Conservation (phyloP, 2,113 vertebrate species). For the Semicossyphus pulcher region DNA sequence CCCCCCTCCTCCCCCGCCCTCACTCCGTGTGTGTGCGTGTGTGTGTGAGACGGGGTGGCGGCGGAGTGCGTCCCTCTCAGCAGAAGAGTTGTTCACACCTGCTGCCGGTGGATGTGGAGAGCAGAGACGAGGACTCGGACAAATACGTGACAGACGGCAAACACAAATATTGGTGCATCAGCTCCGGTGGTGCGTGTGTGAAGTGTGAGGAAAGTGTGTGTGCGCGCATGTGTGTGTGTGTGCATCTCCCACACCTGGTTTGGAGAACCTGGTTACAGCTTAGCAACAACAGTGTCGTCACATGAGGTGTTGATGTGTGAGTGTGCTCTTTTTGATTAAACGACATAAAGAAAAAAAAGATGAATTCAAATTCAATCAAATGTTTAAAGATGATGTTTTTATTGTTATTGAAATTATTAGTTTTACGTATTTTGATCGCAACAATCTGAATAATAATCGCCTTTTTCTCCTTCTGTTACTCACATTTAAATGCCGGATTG, state of each 20-base stretch:
- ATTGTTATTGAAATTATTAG: too few relatives aligned
- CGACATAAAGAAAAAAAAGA: too few relatives aligned
- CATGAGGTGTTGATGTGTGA: not conserved
- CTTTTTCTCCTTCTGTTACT: too few relatives aligned
- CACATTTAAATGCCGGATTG: too few relatives aligned
- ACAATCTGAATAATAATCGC: too few relatives aligned
- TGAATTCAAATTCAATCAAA: too few relatives aligned
- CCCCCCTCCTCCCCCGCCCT: not conserved
- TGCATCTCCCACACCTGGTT: constrained; percentile 51
- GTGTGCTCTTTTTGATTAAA: not conserved
- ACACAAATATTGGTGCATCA: constrained; percentile 77
- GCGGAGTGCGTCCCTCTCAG: constrained; percentile 63
- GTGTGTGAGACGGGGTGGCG: constrained; percentile 46
- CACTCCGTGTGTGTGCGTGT: constrained; percentile 28
- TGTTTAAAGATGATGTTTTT: too few relatives aligned
- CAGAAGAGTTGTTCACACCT: constrained; percentile 77
- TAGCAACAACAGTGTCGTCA: constrained; percentile 18
- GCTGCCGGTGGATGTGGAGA: constrained; percentile 65
- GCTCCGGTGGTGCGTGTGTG: constrained; percentile 36
- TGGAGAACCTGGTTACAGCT: constrained; percentile 37
- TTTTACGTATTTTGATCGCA: too few relatives aligned
- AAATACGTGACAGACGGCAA: constrained; percentile 65
- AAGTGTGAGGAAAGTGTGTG: constrained; percentile 4
- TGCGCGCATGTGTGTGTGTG: not conserved
- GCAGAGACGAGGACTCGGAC: constrained; percentile 56